Evolutionary conservation across 1,140 invertebrate genomes (phyloP).

Genomic region (Asobara japonica): DNA sequence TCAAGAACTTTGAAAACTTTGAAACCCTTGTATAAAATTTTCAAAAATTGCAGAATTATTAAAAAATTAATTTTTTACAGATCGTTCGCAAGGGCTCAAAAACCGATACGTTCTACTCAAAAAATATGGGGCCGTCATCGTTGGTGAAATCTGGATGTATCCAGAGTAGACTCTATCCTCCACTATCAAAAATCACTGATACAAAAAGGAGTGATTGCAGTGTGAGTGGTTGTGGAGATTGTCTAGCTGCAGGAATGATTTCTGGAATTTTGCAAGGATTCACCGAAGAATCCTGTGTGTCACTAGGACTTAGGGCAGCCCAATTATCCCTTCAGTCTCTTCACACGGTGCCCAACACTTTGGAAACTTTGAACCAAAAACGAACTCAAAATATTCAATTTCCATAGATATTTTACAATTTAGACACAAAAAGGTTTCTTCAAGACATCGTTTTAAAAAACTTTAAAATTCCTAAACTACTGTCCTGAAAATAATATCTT

Average conservation of each 20-base stretch:
- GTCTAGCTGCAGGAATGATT: slow-evolving; percentile 67
- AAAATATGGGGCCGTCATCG: slow-evolving; percentile 25
- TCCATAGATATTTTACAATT: no score
- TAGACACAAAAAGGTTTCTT: no score
- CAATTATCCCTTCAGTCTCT: slow-evolving; percentile 63
- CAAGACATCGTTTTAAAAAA: no score
- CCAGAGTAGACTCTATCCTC: slow-evolving; percentile 53
- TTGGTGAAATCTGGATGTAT: slow-evolving; percentile 36
- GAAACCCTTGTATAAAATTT: background rate
- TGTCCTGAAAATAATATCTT: background rate
- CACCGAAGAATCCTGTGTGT: slow-evolving; percentile 60
- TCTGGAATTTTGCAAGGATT: slow-evolving; percentile 62
- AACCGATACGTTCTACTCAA: slow-evolving; percentile 45
- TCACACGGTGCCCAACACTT: slow-evolving; percentile 61
- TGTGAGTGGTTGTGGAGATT: slow-evolving; percentile 70
- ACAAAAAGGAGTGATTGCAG: slow-evolving; percentile 47
- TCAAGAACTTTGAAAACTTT: no score
- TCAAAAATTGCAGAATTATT: background rate
- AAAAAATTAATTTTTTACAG: slow-evolving; percentile 38
- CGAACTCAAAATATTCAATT: no score
- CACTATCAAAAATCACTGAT: slow-evolving; percentile 30
- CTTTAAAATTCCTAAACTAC: no score
- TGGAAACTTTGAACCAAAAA: slow-evolving; percentile 29
- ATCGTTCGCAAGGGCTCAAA: slow-evolving; percentile 46
- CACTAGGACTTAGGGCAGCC: slow-evolving; percentile 65